Evolutionary conservation across 2,888 invertebrate species (phyloP).

Genomic region (Volucella inanis): DNA sequence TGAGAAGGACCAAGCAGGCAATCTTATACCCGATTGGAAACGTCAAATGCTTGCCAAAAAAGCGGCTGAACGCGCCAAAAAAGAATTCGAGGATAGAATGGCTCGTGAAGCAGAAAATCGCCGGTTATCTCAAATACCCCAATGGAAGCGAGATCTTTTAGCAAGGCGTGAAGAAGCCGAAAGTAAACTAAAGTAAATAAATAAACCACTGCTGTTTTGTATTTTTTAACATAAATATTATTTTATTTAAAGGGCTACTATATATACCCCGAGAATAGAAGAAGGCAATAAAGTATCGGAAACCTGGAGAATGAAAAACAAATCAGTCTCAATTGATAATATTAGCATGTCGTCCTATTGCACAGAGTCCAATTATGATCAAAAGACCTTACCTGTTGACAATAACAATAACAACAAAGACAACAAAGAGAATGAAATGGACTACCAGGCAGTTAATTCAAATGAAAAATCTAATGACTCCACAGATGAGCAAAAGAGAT

Average conservation of each 20-base stretch:
- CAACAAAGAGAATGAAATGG: slow-evolving; percentile 77
- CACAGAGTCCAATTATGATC: slow-evolving; percentile 78
- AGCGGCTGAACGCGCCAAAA: slow-evolving; percentile 95
- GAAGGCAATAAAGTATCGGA: slow-evolving; percentile 84
- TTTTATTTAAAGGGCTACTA: slow-evolving; percentile 84
- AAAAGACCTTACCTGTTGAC: slow-evolving; percentile 75
- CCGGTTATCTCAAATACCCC: slow-evolving; percentile 93
- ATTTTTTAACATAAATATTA: neutral
- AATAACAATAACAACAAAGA: slow-evolving; percentile 81
- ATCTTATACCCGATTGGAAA: slow-evolving; percentile 96
- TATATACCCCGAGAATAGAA: slow-evolving; percentile 89
- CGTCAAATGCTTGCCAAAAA: slow-evolving; percentile 97
- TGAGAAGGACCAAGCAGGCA: slow-evolving; percentile 93
- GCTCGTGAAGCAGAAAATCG: slow-evolving; percentile 93
- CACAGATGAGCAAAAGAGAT: slow-evolving; percentile 78
- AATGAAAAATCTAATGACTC: slow-evolving; percentile 70
- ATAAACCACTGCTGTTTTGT: neutral
- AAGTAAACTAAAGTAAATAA: slow-evolving; percentile 88
- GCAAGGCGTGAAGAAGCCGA: slow-evolving; percentile 92
- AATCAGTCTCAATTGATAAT: slow-evolving; percentile 87
- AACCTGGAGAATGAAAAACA: slow-evolving; percentile 83
- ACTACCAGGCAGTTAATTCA: slow-evolving; percentile 56
- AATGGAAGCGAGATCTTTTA: slow-evolving; percentile 96
- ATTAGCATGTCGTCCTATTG: slow-evolving; percentile 83
- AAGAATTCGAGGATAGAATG: slow-evolving; percentile 94